Conservation (phyloP, 2,888 invertebrate genomes). For the Syrista parreyssii region DNA sequence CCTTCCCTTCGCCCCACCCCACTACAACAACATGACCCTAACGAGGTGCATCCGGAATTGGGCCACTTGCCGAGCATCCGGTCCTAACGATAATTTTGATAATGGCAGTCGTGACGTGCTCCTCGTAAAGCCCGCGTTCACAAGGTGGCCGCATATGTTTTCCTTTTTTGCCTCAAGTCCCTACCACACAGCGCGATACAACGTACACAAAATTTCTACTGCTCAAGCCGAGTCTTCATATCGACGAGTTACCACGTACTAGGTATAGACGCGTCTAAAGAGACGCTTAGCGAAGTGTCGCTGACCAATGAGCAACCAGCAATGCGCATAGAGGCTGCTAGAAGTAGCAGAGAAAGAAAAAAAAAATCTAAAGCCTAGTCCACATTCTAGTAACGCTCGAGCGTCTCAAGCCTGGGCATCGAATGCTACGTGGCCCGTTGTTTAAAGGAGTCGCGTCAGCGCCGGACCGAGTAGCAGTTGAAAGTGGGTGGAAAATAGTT, state of each 20-base stretch:
- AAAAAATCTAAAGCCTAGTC: background rate
- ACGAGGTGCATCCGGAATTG: slow-evolving; percentile 24
- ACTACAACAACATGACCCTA: slow-evolving; percentile 5
- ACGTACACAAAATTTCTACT: background rate
- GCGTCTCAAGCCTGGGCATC: background rate
- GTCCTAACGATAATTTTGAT: slow-evolving; percentile 21
- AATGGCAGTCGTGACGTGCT: background rate
- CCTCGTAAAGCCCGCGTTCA: background rate
- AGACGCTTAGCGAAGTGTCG: background rate
- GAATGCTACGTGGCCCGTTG: background rate
- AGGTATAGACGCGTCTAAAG: background rate
- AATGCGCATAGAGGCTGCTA: background rate
- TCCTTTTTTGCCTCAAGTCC: background rate
- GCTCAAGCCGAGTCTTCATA: background rate
- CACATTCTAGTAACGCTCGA: background rate
- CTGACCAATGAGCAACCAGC: background rate
- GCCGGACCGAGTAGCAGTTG: background rate
- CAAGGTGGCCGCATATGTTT: background rate
- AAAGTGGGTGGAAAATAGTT: slow-evolving; percentile 5
- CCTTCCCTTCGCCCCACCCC: background rate
- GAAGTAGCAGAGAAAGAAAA: background rate
- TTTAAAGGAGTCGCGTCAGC: background rate
- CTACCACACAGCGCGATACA: background rate
- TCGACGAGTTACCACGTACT: background rate
- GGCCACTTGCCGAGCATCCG: slow-evolving; percentile 18